phyloP scores from a whole-genome alignment of 2,113 vertebrate species.

The Neopipo cinnamomea region DNA sequence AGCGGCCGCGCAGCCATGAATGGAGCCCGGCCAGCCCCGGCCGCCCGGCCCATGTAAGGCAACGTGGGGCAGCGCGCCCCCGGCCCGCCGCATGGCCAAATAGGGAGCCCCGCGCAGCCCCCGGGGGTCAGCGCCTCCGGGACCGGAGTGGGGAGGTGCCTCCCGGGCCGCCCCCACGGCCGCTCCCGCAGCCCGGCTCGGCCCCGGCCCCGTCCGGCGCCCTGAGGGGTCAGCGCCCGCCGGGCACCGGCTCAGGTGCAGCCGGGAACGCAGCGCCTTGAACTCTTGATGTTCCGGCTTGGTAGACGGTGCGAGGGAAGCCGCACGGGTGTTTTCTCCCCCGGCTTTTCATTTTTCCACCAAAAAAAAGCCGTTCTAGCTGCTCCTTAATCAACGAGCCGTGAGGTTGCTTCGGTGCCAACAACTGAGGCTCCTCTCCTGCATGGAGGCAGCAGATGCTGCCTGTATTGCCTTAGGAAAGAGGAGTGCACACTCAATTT shows the following conservation, averaged over 20 bases:
- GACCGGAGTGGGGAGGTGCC: background rate
- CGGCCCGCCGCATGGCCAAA: slow-evolving; percentile 71
- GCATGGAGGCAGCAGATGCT: background rate
- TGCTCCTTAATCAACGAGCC: background rate
- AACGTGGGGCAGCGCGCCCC: slow-evolving; percentile 52
- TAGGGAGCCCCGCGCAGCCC: slow-evolving; percentile 58
- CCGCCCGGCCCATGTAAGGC: slow-evolving; percentile 80
- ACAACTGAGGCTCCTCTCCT: background rate
- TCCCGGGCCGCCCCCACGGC: background rate
- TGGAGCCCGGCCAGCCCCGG: slow-evolving; percentile 74
- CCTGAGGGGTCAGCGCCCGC: background rate
- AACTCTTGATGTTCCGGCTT: background rate
- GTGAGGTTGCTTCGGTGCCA: background rate
- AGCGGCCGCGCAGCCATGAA: slow-evolving; percentile 83
- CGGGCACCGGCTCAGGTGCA: background rate
- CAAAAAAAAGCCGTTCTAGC: background rate
- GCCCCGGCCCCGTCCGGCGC: background rate
- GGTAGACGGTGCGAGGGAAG: background rate
- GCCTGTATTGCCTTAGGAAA: background rate
- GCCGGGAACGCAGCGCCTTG: background rate
- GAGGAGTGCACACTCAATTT: background rate
- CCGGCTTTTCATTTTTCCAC: background rate
- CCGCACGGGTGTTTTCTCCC: background rate
- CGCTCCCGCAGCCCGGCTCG: background rate
- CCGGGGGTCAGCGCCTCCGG: background rate